Evolutionary conservation across 1,140 invertebrate species (phyloP), one percentile per base, ranked within the genome.

Genomic region (Copidosoma floridanum): DNA sequence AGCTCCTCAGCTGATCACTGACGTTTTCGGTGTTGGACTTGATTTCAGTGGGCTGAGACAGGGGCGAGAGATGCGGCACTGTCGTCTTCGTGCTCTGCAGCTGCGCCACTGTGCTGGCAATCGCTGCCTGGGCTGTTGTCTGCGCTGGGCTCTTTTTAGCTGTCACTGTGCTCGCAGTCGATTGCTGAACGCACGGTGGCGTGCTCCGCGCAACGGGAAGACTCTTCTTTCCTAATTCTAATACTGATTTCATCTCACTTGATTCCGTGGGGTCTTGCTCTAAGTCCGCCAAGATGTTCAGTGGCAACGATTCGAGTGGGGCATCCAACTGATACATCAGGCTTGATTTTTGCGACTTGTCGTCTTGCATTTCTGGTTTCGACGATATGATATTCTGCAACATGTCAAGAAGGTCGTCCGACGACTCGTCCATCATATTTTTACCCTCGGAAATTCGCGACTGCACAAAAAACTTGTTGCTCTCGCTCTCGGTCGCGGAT

Each of bases 1-100:
- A 59, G 10, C 70, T 85, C 12, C 86, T 73, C 37, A 88, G 62
- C 65, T 88, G 88, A 70, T 88, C 85, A 2, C 86, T 87, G 0
- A 85, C 86, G 67, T 86, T 88, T 0, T 84, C 86, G 65, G 88
- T 86, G 57, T 88, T 88, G 2, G 85, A 85, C 4, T 86, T 88
- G 14, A 89, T 73, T 65, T 89, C 87, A 0, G 85, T 84, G 0
- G 88, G 87, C 71, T 88, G 86, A 0, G 87, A 88, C 1, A 89
- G 65, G 0, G 88, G 88, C 1, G 87, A 88, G 5, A 88, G 71
- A 71, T 88, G 86, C 2, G 87, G 85, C 32, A 87, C 74, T 14
- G 81, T 79, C 16, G 84, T 82, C 4, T 82, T 71, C 4, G 50
- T 46, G 50, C 74, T 78, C 48, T 79, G 76, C 8, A 74, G 50